Evolutionary conservation across 2,888 invertebrate genomes (phyloP), one percentile per base, ranked within the genome.

Genomic region (Drosophila ustulata): DNA sequence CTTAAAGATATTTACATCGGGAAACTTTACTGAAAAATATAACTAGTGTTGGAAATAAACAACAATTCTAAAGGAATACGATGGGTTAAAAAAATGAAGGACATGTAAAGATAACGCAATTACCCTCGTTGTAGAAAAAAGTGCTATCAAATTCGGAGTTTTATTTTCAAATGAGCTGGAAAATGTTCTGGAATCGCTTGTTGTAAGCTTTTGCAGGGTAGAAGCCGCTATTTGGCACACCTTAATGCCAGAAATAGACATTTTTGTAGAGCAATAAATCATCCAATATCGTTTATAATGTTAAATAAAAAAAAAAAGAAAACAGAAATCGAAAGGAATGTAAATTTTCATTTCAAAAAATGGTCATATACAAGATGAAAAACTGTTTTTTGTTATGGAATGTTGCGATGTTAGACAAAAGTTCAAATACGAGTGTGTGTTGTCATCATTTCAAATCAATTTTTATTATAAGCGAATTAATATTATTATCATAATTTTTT

Each of bases 381-480:
- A 66, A 51, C 70, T 64, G 66, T 69, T 58, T 59, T 18, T 50
- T 1, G 11, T n/a, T 45, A 62, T 58, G 71, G 62, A 81, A 78
- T 80, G 76, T 77, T 61, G 70, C 69, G 61, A 67, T 70, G 69
- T 70, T 82, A 72, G 71, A 79, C 68, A 79, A 80, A 76, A 67
- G 49, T 75, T 63, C 66, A 71, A 79, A 85, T 85, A 77, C 82
- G 88, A 88, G 89, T 82, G 89, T 82, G 89, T 82, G 89, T 87
- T 84, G 82, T 71, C 82, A 62, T 56, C 39, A 18, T 56, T 52
- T 80, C 88, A 81, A 87, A 87, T 82, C 71, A 88, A 75, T 79
- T 89, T 89, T 72, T 64, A 51, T 72, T 69, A 69, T 68, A 62
- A 71, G 82, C 89, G 87, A 89, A 83, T 83, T 88, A 66, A 75